Base-by-base conservation (phyloP, 2,797 vertebrate genomes). In the Urocyon cinereoargenteus region DNA sequence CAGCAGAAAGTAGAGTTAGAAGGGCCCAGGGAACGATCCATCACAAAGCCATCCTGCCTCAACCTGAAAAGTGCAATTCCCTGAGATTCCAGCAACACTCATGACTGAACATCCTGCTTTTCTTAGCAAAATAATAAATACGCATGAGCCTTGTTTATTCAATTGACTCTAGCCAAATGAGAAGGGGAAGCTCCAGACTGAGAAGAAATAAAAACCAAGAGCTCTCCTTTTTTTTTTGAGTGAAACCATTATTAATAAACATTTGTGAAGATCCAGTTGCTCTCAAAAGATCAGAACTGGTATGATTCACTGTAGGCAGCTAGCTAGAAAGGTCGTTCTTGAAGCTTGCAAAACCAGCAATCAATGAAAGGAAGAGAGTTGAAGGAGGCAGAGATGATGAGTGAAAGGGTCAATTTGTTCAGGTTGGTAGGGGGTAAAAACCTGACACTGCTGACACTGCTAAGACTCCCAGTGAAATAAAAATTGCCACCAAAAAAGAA, bases 61-160 rank as follows among this genome's bases (percentile, higher is more conserved):
- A 91, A 81, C 87, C 36, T 93, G 92, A 95, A 82, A 95, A 66
- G 61, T n/a, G 49, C 61, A 72, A 55, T 61, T 92, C 79, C 84
- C 75, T 34, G 34, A 57, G 55, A 91, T 34, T 51, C 36, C 9
- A 6, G 53, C 53, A 72, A 79, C 51, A 75, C 51, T 22, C 31
- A 62, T 85, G 77, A 90, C 86, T 55, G 81, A 92, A 79, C 40
- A 79, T 26, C 5, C 28, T 86, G 82, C 62, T 93, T 72, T 86
- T 96, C 94, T 96, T 93, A 97, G 95, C 66, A 73, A 86, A 94
- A 36, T n/a, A 92, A 85, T 87, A 96, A 89, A 86, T 86, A 59
- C 40, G 45, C 55, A 72, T 51, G 64, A 87, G 61, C 2, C 53
- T 89, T 64, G 14, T 72, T 97, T 94, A 66, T 95, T 90, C 81